phyloP scores from a whole-genome alignment of 2,797 vertebrate genomes.

The Platalea minor region DNA sequence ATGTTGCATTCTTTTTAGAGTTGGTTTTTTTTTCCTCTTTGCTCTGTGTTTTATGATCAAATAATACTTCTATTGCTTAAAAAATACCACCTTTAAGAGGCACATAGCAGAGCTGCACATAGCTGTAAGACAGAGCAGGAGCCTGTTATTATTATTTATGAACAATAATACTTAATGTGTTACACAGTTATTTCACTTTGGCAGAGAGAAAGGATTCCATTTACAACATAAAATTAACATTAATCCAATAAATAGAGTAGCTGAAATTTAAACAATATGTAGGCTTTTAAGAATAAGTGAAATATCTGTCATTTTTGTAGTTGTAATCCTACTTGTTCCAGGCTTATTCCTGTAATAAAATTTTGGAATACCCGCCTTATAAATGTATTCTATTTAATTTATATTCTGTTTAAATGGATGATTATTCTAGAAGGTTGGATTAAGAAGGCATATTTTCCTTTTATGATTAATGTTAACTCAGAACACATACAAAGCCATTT shows the following conservation, averaged over 20 bases:
- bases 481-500: conserved; percentile 41
- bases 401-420: conserved; percentile 22
- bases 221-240: neutral
- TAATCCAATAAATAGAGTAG: neutral
- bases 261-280: neutral
- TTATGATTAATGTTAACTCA: conserved; percentile 39
- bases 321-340: neutral
- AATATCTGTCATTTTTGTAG: neutral
- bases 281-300: neutral
- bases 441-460: conserved; percentile 17
- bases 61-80: neutral
- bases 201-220: neutral
- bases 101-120: neutral
- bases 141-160: neutral
- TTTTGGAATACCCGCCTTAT: neutral
- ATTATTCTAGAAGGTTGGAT: neutral
- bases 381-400: conserved; percentile 32
- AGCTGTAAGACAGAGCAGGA: neutral
- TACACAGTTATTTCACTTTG: neutral
- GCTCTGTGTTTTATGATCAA: neutral
- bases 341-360: neutral
- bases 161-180: neutral
- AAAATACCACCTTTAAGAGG: neutral
- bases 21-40: neutral
- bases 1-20: neutral